Conservation (phyloP, 2,888 invertebrate species). For the Latrodectus elegans region DNA sequence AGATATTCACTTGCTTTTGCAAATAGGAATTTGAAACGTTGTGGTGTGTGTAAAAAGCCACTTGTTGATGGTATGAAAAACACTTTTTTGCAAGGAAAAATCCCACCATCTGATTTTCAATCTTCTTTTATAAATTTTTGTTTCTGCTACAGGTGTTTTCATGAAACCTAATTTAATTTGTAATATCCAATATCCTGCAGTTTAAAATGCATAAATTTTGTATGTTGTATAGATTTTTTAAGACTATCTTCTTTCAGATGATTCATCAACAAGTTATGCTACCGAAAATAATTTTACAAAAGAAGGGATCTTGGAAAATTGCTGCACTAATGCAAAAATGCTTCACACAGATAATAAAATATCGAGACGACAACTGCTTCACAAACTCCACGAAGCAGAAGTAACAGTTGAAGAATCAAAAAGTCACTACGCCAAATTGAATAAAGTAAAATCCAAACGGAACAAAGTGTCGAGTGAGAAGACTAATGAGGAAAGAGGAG, state of each 20-base stretch:
- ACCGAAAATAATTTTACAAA: conserved; percentile 1
- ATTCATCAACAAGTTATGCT: background rate
- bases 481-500: background rate
- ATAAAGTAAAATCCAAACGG: conserved; percentile 11
- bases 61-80: too few species aligned
- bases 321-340: conserved; percentile 18
- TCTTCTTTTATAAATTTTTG: too few species aligned
- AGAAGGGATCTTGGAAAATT: conserved; percentile 25
- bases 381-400: conserved; percentile 54
- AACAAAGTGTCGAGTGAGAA: background rate
- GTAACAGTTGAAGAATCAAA: background rate
- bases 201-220: too few species aligned
- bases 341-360: conserved; percentile 44
- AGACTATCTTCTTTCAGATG: conserved; percentile 16
- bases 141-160: too few species aligned
- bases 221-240: background rate
- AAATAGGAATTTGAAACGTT: too few species aligned
- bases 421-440: background rate
- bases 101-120: too few species aligned
- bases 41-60: too few species aligned
- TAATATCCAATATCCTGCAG: too few species aligned
- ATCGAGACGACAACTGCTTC: conserved; percentile 49
- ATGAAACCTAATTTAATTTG: too few species aligned
- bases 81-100: too few species aligned
- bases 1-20: too few species aligned